A percentile compares a stretch with the other conserved stretches of the same genome.
These are phyloP conservation scores for Tridacna crocea DNA, from an alignment of 2,888 invertebrate genomes.

Conservation along the genomic window DNA sequence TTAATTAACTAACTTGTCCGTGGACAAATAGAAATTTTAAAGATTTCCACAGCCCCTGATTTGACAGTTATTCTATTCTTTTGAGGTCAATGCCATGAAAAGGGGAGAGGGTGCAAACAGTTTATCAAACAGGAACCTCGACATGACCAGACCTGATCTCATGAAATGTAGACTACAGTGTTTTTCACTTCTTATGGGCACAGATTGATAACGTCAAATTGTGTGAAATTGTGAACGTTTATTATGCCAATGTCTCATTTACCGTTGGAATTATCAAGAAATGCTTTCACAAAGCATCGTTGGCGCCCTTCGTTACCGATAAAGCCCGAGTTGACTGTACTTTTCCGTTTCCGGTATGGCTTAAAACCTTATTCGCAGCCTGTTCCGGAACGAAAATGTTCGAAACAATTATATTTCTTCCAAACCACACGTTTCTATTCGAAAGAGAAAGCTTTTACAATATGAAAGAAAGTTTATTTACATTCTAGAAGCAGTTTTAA, in stretches of 20 bases:
- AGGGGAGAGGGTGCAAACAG: not conserved
- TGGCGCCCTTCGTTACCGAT: slow-evolving; percentile 27
- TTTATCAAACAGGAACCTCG: not conserved
- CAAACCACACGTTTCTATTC: too few species aligned
- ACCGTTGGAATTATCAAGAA: not conserved
- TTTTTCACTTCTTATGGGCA: too few species aligned
- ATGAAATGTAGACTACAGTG: not conserved
- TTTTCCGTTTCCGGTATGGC: not conserved
- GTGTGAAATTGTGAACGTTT: not conserved
- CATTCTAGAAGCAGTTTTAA: too few species aligned
- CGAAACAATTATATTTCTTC: too few species aligned
- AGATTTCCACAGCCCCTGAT: too few species aligned
- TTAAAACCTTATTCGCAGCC: not conserved
- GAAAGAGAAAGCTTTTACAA: too few species aligned
- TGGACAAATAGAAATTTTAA: too few species aligned
- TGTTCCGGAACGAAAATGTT: too few species aligned
- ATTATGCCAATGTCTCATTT: not conserved
- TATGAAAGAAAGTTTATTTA: too few species aligned
- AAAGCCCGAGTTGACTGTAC: slow-evolving; percentile 9
- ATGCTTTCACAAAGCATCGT: not conserved
- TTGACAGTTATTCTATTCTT: not conserved
- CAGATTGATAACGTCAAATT: not conserved
- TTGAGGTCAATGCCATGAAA: not conserved
- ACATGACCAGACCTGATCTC: slow-evolving; percentile 6
- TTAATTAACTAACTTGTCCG: too few species aligned